A percentile compares a stretch with the other conserved stretches of the same genome.
Conservation (phyloP, 1,140 invertebrate species). For the Mizuhopecten yessoensis region DNA sequence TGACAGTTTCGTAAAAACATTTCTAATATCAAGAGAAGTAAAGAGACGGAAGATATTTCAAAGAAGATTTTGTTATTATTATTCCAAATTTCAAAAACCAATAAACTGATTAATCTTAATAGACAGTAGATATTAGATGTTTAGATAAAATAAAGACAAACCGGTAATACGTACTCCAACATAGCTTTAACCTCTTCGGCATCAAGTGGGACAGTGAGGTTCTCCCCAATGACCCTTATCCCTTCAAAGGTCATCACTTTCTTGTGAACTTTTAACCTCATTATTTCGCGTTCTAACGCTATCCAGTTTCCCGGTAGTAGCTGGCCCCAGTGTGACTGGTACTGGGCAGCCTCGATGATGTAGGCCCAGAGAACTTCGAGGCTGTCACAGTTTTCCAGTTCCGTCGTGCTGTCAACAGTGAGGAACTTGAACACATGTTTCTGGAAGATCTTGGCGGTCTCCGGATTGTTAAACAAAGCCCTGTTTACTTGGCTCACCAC, state of each 20-base stretch:
- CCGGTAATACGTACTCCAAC: background rate
- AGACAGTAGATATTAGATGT: no score
- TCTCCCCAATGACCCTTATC: background rate
- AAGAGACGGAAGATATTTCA: no score
- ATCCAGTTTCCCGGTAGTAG: constrained; percentile 31
- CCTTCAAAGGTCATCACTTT: constrained; percentile 5
- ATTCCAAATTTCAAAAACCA: no score
- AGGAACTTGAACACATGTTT: constrained; percentile 11
- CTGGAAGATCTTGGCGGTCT: background rate
- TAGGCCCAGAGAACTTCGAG: background rate
- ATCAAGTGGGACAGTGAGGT: background rate
- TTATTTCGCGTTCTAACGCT: background rate
- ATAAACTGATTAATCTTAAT: no score
- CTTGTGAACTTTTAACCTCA: background rate
- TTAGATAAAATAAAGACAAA: no score
- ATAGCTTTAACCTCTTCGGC: background rate
- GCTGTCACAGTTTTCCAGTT: background rate
- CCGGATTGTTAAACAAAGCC: background rate
- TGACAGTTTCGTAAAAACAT: no score
- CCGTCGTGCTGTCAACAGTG: background rate
- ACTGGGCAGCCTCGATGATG: background rate
- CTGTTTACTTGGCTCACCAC: background rate
- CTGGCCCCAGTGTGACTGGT: background rate
- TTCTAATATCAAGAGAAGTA: no score
- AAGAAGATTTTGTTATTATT: no score